phyloP scores from a whole-genome alignment of 2,888 invertebrate species.

The Tupiocoris notatus region DNA sequence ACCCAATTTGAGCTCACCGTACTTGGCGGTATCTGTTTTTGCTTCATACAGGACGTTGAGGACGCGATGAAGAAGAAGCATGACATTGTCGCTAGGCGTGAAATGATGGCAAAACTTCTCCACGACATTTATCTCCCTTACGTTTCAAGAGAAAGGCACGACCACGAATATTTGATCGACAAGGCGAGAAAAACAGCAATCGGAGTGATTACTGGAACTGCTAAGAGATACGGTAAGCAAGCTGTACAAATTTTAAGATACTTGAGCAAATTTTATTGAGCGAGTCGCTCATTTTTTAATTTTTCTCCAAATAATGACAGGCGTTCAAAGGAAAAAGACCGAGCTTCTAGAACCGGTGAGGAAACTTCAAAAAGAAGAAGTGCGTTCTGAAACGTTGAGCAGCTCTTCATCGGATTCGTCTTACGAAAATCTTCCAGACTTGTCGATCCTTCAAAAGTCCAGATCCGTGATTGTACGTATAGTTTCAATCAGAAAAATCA shows the following conservation, averaged over 20 bases:
- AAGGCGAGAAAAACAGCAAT: constrained; percentile 30
- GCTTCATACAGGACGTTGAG: constrained; percentile 7
- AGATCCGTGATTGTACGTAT: too few relatives aligned
- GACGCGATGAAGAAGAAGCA: constrained; percentile 19
- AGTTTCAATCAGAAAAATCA: too few relatives aligned
- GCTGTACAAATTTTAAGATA: too few relatives aligned
- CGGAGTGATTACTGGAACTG: constrained; percentile 11
- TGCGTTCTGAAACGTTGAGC: too few relatives aligned
- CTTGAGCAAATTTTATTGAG: neutral
- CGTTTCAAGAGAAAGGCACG: constrained; percentile 3
- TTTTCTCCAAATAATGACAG: neutral
- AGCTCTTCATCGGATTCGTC: too few relatives aligned
- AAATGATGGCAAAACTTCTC: constrained; percentile 15
- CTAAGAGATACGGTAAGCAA: constrained; percentile 8
- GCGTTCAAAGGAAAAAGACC: neutral
- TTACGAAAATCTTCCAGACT: too few relatives aligned
- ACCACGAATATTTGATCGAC: constrained; percentile 11
- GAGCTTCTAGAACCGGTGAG: neutral
- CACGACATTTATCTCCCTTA: constrained; percentile 18
- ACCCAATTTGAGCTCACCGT: too few relatives aligned
- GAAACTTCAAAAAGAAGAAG: neutral
- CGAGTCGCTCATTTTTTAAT: neutral
- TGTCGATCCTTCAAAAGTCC: too few relatives aligned
- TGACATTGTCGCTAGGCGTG: constrained; percentile 4
- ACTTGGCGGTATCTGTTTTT: too few relatives aligned